Percentiles rank a stretch among this genome's conserved stretches.
These are phyloP conservation scores for Cyclura pinguis DNA, from an alignment of 2,797 vertebrate genomes.

Conservation along the genomic window DNA sequence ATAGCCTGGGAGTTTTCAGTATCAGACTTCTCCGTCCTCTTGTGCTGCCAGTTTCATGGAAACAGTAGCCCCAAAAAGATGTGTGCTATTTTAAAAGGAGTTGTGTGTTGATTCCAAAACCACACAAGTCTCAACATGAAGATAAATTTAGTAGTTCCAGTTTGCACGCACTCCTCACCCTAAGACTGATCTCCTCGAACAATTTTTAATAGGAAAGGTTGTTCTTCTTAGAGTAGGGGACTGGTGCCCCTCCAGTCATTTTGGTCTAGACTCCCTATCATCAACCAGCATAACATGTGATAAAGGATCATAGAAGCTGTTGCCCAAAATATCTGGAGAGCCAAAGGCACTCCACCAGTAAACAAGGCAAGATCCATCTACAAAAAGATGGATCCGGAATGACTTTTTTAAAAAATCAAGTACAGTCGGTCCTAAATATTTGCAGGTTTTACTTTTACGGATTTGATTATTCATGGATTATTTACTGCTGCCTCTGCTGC, in stretches of 20 bases:
- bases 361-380: neutral
- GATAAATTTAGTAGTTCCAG: neutral
- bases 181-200: neutral
- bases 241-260: neutral
- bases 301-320: neutral
- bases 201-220: neutral
- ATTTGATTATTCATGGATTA: too few species aligned
- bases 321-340: neutral
- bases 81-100: neutral
- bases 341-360: neutral
- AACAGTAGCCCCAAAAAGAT: neutral
- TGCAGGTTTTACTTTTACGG: too few species aligned
- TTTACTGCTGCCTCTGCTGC: too few species aligned
- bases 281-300: neutral
- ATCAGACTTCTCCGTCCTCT: neutral
- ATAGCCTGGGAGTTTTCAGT: neutral
- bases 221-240: neutral
- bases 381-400: too few species aligned
- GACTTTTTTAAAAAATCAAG: neutral
- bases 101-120: neutral
- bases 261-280: neutral
- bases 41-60: neutral
- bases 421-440: too few species aligned
- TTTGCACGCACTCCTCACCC: neutral
- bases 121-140: too few species aligned